Evolutionary conservation across 2,113 vertebrate species (phyloP), one percentile per base, ranked within the genome.

Genomic region (Alaudala cheleensis): DNA sequence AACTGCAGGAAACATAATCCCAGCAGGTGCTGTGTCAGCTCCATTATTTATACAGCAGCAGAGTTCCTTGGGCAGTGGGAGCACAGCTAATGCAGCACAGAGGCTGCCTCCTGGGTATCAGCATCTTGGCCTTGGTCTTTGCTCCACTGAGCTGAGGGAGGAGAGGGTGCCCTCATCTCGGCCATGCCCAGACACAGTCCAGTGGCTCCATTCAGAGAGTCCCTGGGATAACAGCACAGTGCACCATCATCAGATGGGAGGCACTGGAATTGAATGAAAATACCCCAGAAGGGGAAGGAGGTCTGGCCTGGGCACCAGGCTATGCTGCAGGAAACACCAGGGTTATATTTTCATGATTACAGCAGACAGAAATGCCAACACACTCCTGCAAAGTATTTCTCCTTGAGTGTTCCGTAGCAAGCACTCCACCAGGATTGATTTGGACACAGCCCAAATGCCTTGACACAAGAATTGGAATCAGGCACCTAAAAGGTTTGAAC

Each of bases 1-100:
- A 96, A 87, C 84, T 79, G 53, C 42, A 45, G 91, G 73, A 85
- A 97, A 92, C 56, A 18, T 11, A 89, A 87, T 91, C 89, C 89
- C 89, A 77, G 86, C 89, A 93, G 94, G 53, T 86, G 89, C 86
- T 92, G 77, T 91, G 86, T 95, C 93, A 95, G 92, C 87, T 81
- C 65, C 61, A 8, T 81, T 88, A 79, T 90, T 96, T 72, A 69
- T 44, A 60, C 78, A 91, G 81, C 24, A 44, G 90, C 95, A 95
- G 81, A 91, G 28, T 74, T 90, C 90, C 0, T 1, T 39, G 51
- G 86, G 92, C 84, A 61, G 1, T 72, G 73, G 77, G 69, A 92
- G n/a, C 65, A 62, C 6, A 71, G 81, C 73, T 51, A 62, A 22
- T 11, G 40, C 72, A 81, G 28, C 2, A 2, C 47, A 76, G 65